Evolutionary conservation across 2,113 vertebrate species (phyloP), one percentile per base, ranked within the genome.

Genomic region (Illadopsis cleaveri): DNA sequence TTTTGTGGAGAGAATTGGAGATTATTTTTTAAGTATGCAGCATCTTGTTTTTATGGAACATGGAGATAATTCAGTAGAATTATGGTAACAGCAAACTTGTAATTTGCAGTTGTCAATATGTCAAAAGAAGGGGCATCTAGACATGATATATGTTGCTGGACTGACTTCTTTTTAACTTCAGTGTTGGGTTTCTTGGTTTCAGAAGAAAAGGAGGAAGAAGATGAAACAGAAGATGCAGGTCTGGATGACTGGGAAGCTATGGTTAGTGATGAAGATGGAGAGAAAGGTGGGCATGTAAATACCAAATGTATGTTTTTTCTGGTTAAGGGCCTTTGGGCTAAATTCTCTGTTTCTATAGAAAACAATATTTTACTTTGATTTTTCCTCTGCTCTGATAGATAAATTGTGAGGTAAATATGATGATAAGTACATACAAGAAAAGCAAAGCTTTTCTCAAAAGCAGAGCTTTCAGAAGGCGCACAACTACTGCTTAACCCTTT

Each of bases 221-320:
- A 98, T 57, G 98, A 98, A 81, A 82, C 81, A 4, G 99, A 99
- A 11, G 97, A 98, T 42, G 97, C 86, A 2, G 98, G 98, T 64
- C 90, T 99, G 56, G 99, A 99, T 96, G 99, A 99, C 96, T 99
- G 99, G 99, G 99, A 99, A 98, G 99, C 99, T 71, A 99, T 99
- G 97, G 98, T 98, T 97, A 99, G 99, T 61, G 99, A 99, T 58
- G 99, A 99, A 94, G 99, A 99, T 71, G 96, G 79, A 96, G 98
- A 98, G 75, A 97, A 98, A 97, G 98, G 98, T 98, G 48, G 90
- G 83, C 92, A 68, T 30, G 19, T 82, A 76, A 90, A 94, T 83
- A 93, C 18, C 25, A 83, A 44, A n/a, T 2, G 2, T 47, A 27
- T 75, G 4, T 5, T 40, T 82, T 60, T 56, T 78, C 51, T 61